Conservation (phyloP, 1,140 invertebrate genomes). For the Leucophenga varia region DNA sequence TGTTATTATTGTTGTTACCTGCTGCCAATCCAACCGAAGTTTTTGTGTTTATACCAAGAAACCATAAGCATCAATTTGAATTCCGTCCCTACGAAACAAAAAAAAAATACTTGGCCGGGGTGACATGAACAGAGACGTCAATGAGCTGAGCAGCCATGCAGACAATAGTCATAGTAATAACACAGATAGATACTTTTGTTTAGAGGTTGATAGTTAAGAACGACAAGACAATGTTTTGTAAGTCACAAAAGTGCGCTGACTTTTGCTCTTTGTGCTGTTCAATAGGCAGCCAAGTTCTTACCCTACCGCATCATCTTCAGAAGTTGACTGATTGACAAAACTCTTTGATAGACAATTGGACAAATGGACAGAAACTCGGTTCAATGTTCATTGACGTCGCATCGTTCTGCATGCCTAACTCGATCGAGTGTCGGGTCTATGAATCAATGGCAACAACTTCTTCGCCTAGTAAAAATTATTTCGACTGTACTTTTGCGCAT, state of each 20-base stretch:
- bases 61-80: too few species aligned
- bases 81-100: too few species aligned
- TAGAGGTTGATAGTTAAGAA: slow-evolving; percentile 1
- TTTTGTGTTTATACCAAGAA: too few species aligned
- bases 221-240: neutral
- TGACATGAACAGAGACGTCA: slow-evolving; percentile 12
- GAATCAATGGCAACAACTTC: too few species aligned
- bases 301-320: neutral
- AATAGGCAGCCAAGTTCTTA: neutral
- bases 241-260: slow-evolving; percentile 14
- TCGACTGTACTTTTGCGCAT: slow-evolving; percentile 50
- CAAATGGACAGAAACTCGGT: neutral
- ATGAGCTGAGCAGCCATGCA: slow-evolving; percentile 1
- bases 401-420: slow-evolving; percentile 15
- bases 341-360: neutral
- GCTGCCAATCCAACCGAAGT: too few species aligned
- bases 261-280: slow-evolving; percentile 12
- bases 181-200: too few species aligned
- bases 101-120: slow-evolving; percentile 16
- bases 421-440: slow-evolving; percentile 41
- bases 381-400: neutral
- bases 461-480: too few species aligned
- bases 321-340: slow-evolving; percentile 30
- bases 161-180: too few species aligned
- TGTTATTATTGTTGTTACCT: too few species aligned